Evolutionary conservation across 2,888 invertebrate species (phyloP).

Genomic region (Invenusta paracnida): DNA sequence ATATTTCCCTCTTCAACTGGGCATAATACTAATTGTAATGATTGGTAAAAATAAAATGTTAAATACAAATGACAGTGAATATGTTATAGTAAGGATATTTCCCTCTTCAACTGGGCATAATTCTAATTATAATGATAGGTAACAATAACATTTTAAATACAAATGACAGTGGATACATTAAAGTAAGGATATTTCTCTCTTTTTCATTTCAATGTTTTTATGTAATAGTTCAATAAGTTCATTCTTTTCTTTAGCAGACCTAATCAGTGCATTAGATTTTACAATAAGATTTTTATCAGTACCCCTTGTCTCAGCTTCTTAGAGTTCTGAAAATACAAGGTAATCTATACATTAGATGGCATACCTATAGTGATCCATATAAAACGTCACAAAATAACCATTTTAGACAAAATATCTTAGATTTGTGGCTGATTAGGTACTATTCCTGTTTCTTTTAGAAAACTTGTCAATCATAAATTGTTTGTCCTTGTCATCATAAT

Average conservation of each 20-base stretch:
- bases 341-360: no score
- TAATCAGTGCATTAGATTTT: background rate
- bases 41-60: no score
- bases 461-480: no score
- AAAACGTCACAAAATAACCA: background rate
- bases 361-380: no score
- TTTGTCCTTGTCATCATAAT: background rate
- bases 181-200: background rate
- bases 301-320: background rate
- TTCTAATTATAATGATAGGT: background rate
- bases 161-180: background rate
- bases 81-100: background rate
- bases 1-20: no score
- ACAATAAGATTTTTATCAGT: background rate
- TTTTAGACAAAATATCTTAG: background rate
- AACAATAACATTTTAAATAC: background rate
- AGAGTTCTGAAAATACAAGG: no score
- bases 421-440: background rate
- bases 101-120: background rate
- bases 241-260: background rate
- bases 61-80: no score
- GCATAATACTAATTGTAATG: no score
- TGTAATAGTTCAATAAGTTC: background rate
- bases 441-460: background rate
- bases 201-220: background rate